Percentiles rank a stretch among this genome's conserved stretches.
Evolutionary conservation across 2,113 vertebrate genomes (phyloP).

Genomic region (Python bivittatus): DNA sequence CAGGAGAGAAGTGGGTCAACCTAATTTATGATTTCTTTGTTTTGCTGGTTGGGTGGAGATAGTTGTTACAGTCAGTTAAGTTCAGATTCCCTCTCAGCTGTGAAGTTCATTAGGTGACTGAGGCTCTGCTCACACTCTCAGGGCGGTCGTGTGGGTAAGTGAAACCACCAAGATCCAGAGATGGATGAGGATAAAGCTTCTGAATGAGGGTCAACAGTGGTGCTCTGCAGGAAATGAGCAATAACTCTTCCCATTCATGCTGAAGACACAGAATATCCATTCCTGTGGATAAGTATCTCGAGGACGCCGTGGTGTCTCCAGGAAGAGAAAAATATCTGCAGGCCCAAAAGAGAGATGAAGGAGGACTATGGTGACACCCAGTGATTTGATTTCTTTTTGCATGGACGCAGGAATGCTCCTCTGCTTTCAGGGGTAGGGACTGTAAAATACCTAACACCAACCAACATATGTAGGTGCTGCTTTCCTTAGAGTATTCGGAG

Average conservation of each 20-base stretch:
- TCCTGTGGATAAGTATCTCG: background rate
- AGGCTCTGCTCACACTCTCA: too few relatives aligned
- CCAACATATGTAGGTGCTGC: background rate
- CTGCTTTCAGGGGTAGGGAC: background rate
- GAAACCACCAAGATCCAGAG: too few relatives aligned
- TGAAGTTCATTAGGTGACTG: too few relatives aligned
- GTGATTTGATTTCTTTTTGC: background rate
- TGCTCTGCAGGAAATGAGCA: background rate
- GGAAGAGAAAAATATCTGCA: fast-evolving
- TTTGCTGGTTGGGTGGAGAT: too few relatives aligned
- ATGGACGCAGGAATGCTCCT: background rate
- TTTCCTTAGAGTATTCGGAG: background rate
- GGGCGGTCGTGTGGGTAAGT: too few relatives aligned
- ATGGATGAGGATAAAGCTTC: too few relatives aligned
- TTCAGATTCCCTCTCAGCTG: too few relatives aligned
- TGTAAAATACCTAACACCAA: background rate
- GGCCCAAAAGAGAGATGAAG: background rate
- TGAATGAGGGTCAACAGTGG: too few relatives aligned
- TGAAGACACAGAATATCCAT: background rate
- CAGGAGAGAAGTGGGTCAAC: too few relatives aligned
- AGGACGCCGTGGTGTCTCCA: background rate
- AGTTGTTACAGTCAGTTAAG: too few relatives aligned
- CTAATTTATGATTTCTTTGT: too few relatives aligned
- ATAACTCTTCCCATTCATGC: too few relatives aligned
- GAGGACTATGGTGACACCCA: fast-evolving